Evolutionary conservation across 2,797 vertebrate genomes (phyloP), one percentile per base, ranked within the genome.

Genomic region (Sebastes taczanowskii): DNA sequence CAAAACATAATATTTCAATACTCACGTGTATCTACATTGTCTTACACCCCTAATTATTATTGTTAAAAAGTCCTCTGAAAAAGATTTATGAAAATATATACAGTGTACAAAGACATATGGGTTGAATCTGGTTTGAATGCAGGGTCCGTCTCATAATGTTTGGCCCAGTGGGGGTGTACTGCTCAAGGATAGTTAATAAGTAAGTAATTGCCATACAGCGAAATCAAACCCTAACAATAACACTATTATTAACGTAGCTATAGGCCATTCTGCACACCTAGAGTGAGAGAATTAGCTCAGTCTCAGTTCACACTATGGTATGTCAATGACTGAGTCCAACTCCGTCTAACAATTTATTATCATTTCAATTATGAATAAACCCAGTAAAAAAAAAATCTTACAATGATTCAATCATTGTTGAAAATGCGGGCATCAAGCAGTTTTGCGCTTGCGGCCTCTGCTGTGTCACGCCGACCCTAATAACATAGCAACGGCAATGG

Each of bases 401-500:
- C 29, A 60, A 22, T 72, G 58, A 69, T 62, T 74, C 34, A 22
- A 4, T 72, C 27, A 71, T 77, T 64, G 64, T 77, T 65, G 30
- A 71, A 83, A 86, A 66, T 59, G 27, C 66, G 25, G 68, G 29
- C 74, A 76, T 78, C 61, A 72, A 58, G 61, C 62, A 68, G 55
- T 83, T 81, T 71, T 74, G 46, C 9, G 60, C 70, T 62, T 85
- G 71, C 78, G 75, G 81, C 83, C 76, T 85, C 74, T 84, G 55
- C 67, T 75, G 76, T 80, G 70, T 85, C 78, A 74, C 72, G 22
- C 35, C 35, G 27, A 76, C 66, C 62, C 72, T 82, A 86, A 83
- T 84, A 85, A 86, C 81, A 88, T 18, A 68, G 77, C 78, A 84
- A 82, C 42, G 25, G 82, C 46, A 71, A 77, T 35, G 38, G 81